phyloP scores from a whole-genome alignment of 2,797 vertebrate genomes.

The Salmo trutta region DNA sequence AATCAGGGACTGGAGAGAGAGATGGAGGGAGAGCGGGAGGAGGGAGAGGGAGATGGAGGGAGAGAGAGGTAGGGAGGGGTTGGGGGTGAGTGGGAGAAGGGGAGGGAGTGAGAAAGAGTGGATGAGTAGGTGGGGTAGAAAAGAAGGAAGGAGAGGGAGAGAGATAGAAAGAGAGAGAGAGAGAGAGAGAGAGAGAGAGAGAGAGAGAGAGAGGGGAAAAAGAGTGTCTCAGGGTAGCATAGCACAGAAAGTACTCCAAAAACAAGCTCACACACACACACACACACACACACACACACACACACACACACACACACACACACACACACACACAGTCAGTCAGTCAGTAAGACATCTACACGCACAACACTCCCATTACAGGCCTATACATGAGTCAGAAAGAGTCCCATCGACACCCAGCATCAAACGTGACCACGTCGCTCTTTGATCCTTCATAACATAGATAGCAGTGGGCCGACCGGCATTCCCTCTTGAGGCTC shows the following conservation, averaged over 20 bases:
- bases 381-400: neutral
- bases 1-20: slow-evolving; percentile 45
- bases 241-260: slow-evolving; percentile 19
- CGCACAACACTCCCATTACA: slow-evolving; percentile 1
- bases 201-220: no score
- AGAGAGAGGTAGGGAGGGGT: neutral
- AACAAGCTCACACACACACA: neutral
- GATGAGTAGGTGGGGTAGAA: no score
- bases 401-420: neutral
- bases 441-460: neutral
- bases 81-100: slow-evolving; percentile 1
- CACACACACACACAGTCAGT: neutral
- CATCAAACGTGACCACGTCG: neutral
- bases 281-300: slow-evolving; percentile 3
- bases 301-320: neutral
- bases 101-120: slow-evolving; percentile 35
- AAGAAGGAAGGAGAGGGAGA: slow-evolving; percentile 33
- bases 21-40: slow-evolving; percentile 28
- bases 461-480: neutral
- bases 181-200: neutral
- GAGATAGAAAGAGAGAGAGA: slow-evolving; percentile 1
- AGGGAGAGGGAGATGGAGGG: slow-evolving; percentile 19
- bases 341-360: neutral
- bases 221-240: slow-evolving; percentile 38
- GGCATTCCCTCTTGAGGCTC: neutral